Base-by-base conservation (phyloP, 2,888 invertebrate genomes). In the Agrochola litura region DNA sequence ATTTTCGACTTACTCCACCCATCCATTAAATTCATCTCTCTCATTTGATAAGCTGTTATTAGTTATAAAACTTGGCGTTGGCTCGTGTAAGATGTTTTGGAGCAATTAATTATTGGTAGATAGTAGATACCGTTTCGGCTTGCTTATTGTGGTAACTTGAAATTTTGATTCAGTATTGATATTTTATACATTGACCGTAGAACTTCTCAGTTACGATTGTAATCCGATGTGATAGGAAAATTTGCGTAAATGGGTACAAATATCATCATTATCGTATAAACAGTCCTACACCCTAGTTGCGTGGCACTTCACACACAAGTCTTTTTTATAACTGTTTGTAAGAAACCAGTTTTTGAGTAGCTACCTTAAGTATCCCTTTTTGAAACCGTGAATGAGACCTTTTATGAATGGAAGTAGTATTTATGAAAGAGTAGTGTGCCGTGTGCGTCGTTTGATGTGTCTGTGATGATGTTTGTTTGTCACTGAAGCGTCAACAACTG, bases 1-100 rank as follows among this genome's bases (percentile, higher is more conserved):
- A 86, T 84, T 76, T 84, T 86, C 69, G 81, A 84, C 76, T 78
- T 86, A 80, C 77, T 77, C 63, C 67, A 72, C 71, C 77, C 64
- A 77, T 81, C 73, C 64, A 81, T 85, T 84, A 71, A 75, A 77
- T 75, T 14, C 70, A 73, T 71, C 82, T 65, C 30, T 74, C 46
- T 63, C 63, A 58, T 74, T 70, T 73, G 58, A 65, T 75, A 65
- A 67, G 64, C 56, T 75, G 71, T 84, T 76, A 79, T 70, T 75
- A 73, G 66, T 56, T 14, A 66, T 73, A 65, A 69, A 80, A 71
- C 65, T 63, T 58, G n/a, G 37, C 25, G 73, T 71, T 75, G 14
- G 71, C 52, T 52, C 69, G 52, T 80, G 76, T 76, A 63, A 73
- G 12, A 49, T 30, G 25, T 71, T 77, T 81, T 49, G 6, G 37